Evolutionary conservation across 2,113 vertebrate species (phyloP).

Genomic region (Sakesphorus luctuosus): DNA sequence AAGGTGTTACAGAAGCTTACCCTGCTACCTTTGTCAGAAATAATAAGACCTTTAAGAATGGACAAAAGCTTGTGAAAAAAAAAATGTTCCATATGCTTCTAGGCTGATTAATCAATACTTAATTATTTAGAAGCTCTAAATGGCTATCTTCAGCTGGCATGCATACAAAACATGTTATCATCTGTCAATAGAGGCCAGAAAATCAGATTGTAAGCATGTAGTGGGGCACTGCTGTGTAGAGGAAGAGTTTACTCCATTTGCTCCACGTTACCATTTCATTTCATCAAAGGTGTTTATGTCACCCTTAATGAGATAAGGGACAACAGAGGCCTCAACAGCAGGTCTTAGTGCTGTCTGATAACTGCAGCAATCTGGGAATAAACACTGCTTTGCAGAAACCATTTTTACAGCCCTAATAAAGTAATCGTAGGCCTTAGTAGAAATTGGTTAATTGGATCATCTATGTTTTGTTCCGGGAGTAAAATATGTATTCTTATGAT

Average conservation of each 20-base stretch:
- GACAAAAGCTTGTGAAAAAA: slow-evolving; percentile 31
- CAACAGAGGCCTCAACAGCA: slow-evolving; percentile 12
- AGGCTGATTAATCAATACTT: slow-evolving; percentile 76
- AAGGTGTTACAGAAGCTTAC: neutral
- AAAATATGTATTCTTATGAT: slow-evolving; percentile 12
- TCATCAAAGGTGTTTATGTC: slow-evolving; percentile 72
- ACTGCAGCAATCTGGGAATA: slow-evolving; percentile 55
- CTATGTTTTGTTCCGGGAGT: neutral
- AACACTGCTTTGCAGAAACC: slow-evolving; percentile 27
- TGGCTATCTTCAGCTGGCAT: slow-evolving; percentile 61
- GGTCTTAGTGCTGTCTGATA: slow-evolving; percentile 52
- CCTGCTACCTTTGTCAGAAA: slow-evolving; percentile 39
- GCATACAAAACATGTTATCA: slow-evolving; percentile 53
- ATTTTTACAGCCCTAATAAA: slow-evolving; percentile 48
- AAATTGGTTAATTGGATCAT: slow-evolving; percentile 40
- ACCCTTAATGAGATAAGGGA: slow-evolving; percentile 71
- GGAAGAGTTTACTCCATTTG: slow-evolving; percentile 42
- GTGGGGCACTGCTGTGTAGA: slow-evolving; percentile 31
- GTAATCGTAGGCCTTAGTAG: slow-evolving; percentile 11
- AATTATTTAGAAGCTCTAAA: slow-evolving; percentile 79
- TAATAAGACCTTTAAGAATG: slow-evolving; percentile 58
- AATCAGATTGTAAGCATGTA: slow-evolving; percentile 63
- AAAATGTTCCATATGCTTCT: slow-evolving; percentile 16
- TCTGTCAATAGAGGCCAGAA: slow-evolving; percentile 65
- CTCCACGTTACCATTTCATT: slow-evolving; percentile 68